Evolutionary conservation across 2,888 invertebrate genomes (phyloP), one percentile per base, ranked within the genome.

Genomic region (Chalcosyrphus nemorum): DNA sequence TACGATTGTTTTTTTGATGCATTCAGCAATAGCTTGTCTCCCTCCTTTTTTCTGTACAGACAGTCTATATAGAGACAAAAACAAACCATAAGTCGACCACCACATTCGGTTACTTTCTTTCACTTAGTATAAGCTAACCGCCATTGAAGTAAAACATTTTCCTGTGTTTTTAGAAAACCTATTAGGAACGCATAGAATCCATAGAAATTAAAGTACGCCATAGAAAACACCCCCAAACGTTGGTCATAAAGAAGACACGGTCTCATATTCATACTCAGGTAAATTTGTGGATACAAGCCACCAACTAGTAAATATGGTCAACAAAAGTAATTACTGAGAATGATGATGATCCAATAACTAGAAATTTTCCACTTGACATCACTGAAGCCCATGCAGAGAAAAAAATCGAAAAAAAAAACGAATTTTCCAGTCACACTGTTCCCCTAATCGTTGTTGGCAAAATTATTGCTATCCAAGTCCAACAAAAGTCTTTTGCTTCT

Each of bases 311-410:
- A 68, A 66, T 72, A 84, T 56, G 61, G 4, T 68, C 50, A 74
- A 74, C 78, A 65, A 45, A 78, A 74, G 80, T 84, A 84, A 80
- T 84, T 78, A 84, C 70, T 80, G 84, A 59, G 80, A 80, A 84
- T 84, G 80, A 84, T 84, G 84, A 84, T 84, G 84, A 84, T 84
- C 84, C 84, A 84, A 84, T 84, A 84, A 84, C 84, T 84, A 80
- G 82, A 84, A 86, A 89, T 90, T 89, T 89, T 89, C 89, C 90
- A 90, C 89, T 89, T 89, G 89, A 89, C 90, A 89, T 89, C 86
- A 87, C 75, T 70, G 87, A 88, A 88, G 88, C 88, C 88, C 19
- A 72, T 63, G 61, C 65, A 65, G 65, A 77, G 77, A 74, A 11
- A 21, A 15, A 56, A 63, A 63, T 32, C 29, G 47, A 9, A 38